phyloP scores from a whole-genome alignment of 2,113 vertebrate genomes.

The Arenaria interpres region DNA sequence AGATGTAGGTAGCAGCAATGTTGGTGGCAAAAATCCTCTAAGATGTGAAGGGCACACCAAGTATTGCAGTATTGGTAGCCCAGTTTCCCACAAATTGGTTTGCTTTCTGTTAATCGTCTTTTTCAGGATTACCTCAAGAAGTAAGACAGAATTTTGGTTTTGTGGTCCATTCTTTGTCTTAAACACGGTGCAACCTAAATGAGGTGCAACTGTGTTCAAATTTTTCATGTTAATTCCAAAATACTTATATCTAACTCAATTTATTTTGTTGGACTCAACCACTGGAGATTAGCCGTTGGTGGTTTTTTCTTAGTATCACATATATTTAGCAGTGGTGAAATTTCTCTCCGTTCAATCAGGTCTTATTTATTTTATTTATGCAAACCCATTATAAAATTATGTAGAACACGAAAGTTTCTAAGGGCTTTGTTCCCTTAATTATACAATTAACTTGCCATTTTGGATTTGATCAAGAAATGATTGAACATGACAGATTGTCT shows the following conservation, averaged over 20 bases:
- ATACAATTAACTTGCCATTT: constrained; percentile 60
- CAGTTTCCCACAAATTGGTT: not conserved
- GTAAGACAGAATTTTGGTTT: not conserved
- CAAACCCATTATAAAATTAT: constrained; percentile 29
- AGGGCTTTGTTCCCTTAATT: constrained; percentile 54
- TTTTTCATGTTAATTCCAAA: not conserved
- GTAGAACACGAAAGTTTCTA: constrained; percentile 8
- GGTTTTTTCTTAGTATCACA: not conserved
- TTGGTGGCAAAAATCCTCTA: not conserved
- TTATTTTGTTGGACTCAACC: not conserved
- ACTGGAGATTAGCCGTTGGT: not conserved
- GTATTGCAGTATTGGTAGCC: not conserved
- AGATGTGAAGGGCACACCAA: rapidly evolving
- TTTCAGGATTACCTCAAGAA: not conserved
- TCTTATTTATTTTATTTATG: constrained; percentile 39
- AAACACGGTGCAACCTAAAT: not conserved
- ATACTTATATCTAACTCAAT: not conserved
- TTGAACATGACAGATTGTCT: constrained; percentile 42
- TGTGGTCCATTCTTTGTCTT: not conserved
- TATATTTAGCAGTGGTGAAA: not conserved
- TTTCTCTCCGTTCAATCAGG: not conserved
- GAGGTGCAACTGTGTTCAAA: not conserved
- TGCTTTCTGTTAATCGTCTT: not conserved
- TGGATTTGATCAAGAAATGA: constrained; percentile 51
- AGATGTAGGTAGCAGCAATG: not conserved